Conservation (phyloP, 2,888 invertebrate genomes). For the Troides helena region DNA sequence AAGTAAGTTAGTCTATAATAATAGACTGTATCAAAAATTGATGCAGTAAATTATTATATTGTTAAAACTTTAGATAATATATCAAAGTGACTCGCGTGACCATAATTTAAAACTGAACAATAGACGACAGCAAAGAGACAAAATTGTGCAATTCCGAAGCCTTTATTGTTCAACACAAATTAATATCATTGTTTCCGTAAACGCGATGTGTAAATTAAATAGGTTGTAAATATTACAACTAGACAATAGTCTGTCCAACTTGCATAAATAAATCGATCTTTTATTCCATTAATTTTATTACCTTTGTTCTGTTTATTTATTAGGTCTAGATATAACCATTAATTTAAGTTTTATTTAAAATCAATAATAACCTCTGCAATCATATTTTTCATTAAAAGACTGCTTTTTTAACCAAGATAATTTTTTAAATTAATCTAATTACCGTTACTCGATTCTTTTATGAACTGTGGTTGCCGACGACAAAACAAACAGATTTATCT, state of each 20-base stretch:
- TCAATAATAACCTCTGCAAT: no score
- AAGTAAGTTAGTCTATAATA: no score
- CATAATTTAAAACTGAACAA: background rate
- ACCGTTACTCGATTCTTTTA: no score
- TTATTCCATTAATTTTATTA: background rate
- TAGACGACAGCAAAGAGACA: background rate
- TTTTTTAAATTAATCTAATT: no score
- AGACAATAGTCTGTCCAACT: background rate
- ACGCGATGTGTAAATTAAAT: slow-evolving; percentile 15
- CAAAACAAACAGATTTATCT: no score
- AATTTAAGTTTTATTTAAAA: no score
- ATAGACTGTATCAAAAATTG: no score
- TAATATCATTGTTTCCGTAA: slow-evolving; percentile 16
- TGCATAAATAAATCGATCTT: slow-evolving; percentile 1
- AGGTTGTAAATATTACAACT: background rate
- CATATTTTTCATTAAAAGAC: no score
- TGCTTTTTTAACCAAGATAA: no score
- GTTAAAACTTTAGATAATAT: background rate
- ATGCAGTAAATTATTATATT: no score
- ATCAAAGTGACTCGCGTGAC: background rate
- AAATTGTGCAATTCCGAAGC: slow-evolving; percentile 2
- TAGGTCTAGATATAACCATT: background rate
- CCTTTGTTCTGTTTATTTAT: background rate
- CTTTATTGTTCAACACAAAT: slow-evolving; percentile 15
- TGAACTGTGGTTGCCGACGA: no score